These are phyloP conservation scores for Oreochromis niloticus DNA, from an alignment of 2,113 vertebrate species.

Conservation along the genomic window DNA sequence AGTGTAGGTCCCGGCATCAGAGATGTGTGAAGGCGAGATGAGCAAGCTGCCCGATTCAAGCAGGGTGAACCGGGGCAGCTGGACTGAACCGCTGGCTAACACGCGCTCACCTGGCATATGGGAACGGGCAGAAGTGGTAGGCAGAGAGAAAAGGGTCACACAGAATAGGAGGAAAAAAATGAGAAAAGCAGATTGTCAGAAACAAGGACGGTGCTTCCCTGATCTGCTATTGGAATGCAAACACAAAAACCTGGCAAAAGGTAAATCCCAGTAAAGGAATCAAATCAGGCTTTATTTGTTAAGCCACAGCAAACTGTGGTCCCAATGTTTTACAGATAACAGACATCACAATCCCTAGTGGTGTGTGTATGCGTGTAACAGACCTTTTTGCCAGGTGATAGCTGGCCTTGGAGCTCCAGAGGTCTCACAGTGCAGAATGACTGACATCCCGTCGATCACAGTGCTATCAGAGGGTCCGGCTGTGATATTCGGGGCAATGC, in stretches of 20 bases:
- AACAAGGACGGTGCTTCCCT: background rate
- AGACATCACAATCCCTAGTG: background rate
- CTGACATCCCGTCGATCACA: constrained; percentile 92
- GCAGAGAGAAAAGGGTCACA: background rate
- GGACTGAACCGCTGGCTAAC: constrained; percentile 91
- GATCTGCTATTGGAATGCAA: constrained; percentile 9
- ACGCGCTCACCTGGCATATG: constrained; percentile 80
- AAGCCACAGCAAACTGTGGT: constrained; percentile 27
- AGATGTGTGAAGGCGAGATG: constrained; percentile 85
- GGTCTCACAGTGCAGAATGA: constrained; percentile 92
- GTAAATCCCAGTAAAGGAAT: constrained; percentile 25
- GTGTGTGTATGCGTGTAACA: background rate
- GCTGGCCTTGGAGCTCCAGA: constrained; percentile 91
- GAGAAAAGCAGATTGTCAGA: background rate
- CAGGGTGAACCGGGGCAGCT: constrained; percentile 90
- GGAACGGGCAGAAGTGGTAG: background rate
- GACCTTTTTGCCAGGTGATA: constrained; percentile 98
- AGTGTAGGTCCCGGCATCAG: constrained; percentile 86
- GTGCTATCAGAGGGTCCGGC: constrained; percentile 93
- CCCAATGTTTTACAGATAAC: constrained; percentile 23
- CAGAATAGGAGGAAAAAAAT: background rate
- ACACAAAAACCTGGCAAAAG: constrained; percentile 17
- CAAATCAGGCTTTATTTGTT: constrained; percentile 45
- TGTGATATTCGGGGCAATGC: constrained; percentile 96
- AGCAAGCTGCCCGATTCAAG: constrained; percentile 94